Conservation (phyloP, 2,888 invertebrate species). For the Tachina grossa region DNA sequence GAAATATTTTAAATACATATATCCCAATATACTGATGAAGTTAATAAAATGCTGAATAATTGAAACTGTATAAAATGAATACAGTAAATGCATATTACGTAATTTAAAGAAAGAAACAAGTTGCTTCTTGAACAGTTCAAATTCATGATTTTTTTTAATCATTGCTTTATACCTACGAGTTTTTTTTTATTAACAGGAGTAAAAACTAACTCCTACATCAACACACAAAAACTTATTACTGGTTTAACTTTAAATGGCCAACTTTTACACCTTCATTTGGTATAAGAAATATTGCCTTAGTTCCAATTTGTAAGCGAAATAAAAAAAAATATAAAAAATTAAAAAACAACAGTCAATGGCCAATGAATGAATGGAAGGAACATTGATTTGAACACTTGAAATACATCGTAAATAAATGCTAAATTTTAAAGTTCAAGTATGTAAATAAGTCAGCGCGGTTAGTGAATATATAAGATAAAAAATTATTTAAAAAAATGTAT, state of each 20-base stretch:
- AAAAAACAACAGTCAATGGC: constrained; percentile 17
- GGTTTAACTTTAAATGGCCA: constrained; percentile 34
- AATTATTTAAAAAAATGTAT: background rate
- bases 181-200: background rate
- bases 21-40: too few relatives aligned
- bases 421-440: constrained; percentile 66
- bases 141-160: background rate
- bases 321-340: background rate
- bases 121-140: background rate
- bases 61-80: background rate
- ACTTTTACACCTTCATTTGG: constrained; percentile 54
- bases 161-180: constrained; percentile 2
- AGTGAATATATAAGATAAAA: constrained; percentile 19
- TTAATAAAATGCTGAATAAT: too few relatives aligned
- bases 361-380: constrained; percentile 1
- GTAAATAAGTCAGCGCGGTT: constrained; percentile 61
- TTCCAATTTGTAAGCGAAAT: constrained; percentile 4
- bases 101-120: background rate
- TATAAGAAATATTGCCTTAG: background rate
- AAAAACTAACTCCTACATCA: constrained; percentile 43
- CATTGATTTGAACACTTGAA: constrained; percentile 28
- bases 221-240: constrained; percentile 1
- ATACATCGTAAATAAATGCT: constrained; percentile 14
- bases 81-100: too few relatives aligned
- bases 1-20: too few relatives aligned